phyloP scores from a whole-genome alignment of 2,888 invertebrate species.

The Itoplectis maculator region DNA sequence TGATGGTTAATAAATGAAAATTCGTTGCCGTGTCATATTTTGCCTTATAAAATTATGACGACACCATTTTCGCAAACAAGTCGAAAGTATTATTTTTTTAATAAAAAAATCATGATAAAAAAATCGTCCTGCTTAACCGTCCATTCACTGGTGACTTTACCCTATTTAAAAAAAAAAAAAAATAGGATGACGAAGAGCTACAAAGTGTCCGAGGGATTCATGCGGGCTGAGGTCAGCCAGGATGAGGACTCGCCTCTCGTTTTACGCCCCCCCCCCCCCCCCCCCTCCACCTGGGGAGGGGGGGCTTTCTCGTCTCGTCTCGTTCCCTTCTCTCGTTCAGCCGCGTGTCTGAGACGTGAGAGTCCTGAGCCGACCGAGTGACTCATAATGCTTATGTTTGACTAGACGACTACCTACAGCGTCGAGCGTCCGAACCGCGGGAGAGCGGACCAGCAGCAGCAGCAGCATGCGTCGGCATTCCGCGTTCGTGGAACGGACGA shows the following conservation, averaged over 20 bases:
- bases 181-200: neutral
- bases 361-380: slow-evolving; percentile 49
- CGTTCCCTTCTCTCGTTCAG: neutral
- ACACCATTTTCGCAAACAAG: too few relatives aligned
- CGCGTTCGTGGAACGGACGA: slow-evolving; percentile 51
- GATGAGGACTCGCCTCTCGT: too few relatives aligned
- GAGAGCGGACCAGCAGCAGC: neutral
- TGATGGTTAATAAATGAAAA: slow-evolving; percentile 11
- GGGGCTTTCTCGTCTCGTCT: slow-evolving; percentile 45
- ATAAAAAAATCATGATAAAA: too few relatives aligned
- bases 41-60: too few relatives aligned
- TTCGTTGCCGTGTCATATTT: neutral
- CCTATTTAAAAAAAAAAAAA: too few relatives aligned
- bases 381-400: slow-evolving; percentile 57
- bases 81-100: too few relatives aligned
- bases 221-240: slow-evolving; percentile 61
- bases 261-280: too few relatives aligned
- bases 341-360: slow-evolving; percentile 34
- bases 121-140: too few relatives aligned
- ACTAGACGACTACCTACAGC: slow-evolving; percentile 27
- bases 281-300: too few relatives aligned
- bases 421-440: neutral
- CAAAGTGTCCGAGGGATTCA: slow-evolving; percentile 31
- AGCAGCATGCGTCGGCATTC: slow-evolving; percentile 30
- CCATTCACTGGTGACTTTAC: too few relatives aligned